Percentiles rank a stretch among this genome's conserved stretches.
phyloP scores from a whole-genome alignment of 2,888 invertebrate genomes.

The Drosophila melanosoma region DNA sequence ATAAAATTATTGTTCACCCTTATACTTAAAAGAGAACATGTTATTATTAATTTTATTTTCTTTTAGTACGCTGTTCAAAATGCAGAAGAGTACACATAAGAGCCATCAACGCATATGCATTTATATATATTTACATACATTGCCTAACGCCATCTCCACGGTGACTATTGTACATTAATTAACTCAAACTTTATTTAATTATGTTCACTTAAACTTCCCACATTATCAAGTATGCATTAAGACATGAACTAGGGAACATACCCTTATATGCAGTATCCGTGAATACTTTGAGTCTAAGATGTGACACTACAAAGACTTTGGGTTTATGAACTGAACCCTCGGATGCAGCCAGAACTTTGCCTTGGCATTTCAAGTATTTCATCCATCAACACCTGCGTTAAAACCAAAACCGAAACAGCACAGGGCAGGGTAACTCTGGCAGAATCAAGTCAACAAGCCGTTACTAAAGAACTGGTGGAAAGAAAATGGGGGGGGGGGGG shows the following conservation, averaged over 20 bases:
- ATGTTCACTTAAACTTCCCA: slow-evolving; percentile 3
- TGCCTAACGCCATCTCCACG: not conserved
- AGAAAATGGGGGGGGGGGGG: slow-evolving; percentile 1
- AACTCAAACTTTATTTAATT: not conserved
- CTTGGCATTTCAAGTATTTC: slow-evolving; percentile 43
- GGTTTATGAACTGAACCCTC: slow-evolving; percentile 12
- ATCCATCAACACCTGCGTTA: slow-evolving; percentile 76
- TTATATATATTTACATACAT: not conserved
- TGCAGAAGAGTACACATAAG: not conserved
- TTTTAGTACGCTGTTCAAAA: not conserved
- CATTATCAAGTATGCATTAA: not conserved
- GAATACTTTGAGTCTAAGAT: slow-evolving; percentile 4
- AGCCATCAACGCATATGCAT: not conserved
- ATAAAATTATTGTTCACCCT: not conserved
- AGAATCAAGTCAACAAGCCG: slow-evolving; percentile 65
- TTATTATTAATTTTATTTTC: not conserved
- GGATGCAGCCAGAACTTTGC: slow-evolving; percentile 22
- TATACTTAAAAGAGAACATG: not conserved
- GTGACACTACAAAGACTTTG: not conserved
- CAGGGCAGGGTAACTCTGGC: slow-evolving; percentile 31
- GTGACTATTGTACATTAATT: not conserved
- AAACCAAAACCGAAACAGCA: slow-evolving; percentile 30
- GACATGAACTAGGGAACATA: not conserved
- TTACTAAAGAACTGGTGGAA: slow-evolving; percentile 49
- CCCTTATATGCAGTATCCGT: not conserved